These are phyloP conservation scores for Anneissia japonica DNA, from an alignment of 35 echinoderm and acorn worm genomes.

Conservation along the genomic window DNA sequence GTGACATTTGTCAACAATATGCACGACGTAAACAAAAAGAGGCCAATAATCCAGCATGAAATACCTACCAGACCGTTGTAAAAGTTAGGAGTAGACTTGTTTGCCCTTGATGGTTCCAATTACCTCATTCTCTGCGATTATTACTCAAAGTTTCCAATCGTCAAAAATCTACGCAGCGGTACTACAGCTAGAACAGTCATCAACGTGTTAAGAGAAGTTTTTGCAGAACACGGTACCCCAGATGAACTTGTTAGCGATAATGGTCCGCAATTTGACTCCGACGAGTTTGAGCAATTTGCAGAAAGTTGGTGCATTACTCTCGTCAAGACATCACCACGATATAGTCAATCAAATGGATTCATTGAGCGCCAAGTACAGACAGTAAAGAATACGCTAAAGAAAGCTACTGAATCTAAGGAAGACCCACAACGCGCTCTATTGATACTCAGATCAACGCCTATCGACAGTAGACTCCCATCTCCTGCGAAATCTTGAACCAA, in stretches of 20 bases:
- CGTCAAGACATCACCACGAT: too few species aligned
- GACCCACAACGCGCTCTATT: constrained; percentile 29
- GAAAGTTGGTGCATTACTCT: constrained; percentile 25
- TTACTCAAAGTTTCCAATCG: constrained; percentile 49
- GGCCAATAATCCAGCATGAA: constrained; percentile 38
- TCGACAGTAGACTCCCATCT: constrained; percentile 42
- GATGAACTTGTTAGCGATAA: constrained; percentile 67
- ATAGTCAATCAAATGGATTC: constrained; percentile 46
- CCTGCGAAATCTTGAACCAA: constrained; percentile 50
- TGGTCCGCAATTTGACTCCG: constrained; percentile 35
- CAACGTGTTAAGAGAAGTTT: constrained; percentile 19
- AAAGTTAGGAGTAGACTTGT: constrained; percentile 44
- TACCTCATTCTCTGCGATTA: constrained; percentile 47
- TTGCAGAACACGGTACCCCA: constrained; percentile 53
- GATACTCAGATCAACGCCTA: constrained; percentile 35
- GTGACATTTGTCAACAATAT: constrained; percentile 44
- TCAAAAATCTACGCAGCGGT: not conserved
- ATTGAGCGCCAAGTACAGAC: constrained; percentile 36
- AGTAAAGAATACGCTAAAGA: constrained; percentile 55
- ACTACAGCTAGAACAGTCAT: not conserved
- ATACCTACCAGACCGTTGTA: constrained; percentile 57
- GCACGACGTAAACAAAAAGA: constrained; percentile 20
- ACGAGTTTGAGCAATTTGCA: constrained; percentile 47
- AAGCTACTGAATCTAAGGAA: constrained; percentile 9
- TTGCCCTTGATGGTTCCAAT: constrained; percentile 36